Conservation (phyloP, 1,140 invertebrate genomes). For the Lineus longissimus region DNA sequence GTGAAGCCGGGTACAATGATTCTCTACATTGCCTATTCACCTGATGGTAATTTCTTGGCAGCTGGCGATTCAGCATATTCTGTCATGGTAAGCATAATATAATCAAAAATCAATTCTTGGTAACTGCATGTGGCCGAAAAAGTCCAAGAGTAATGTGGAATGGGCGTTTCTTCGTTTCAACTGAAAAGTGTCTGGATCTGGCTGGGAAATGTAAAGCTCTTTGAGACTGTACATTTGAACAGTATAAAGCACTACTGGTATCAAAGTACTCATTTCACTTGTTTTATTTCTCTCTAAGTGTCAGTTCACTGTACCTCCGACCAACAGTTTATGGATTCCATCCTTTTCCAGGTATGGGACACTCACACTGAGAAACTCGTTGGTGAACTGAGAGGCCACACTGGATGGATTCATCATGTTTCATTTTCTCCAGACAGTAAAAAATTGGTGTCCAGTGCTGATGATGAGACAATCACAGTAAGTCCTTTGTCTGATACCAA, state of each 20-base stretch:
- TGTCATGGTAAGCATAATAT: neutral
- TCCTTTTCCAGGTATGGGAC: neutral
- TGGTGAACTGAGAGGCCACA: neutral
- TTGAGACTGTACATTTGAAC: too few relatives aligned
- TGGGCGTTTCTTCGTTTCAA: too few relatives aligned
- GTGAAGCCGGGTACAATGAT: neutral
- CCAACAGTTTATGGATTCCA: neutral
- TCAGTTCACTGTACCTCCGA: too few relatives aligned
- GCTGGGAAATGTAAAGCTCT: too few relatives aligned
- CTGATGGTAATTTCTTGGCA: neutral
- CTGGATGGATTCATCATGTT: neutral
- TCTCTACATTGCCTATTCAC: neutral
- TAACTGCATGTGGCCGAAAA: too few relatives aligned
- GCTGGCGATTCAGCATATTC: neutral
- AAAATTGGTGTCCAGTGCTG: neutral
- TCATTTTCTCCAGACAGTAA: conserved; percentile 1
- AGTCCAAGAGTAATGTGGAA: too few relatives aligned
- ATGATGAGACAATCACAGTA: conserved; percentile 1
- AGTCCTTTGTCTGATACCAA: neutral
- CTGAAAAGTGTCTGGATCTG: too few relatives aligned
- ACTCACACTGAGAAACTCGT: neutral
- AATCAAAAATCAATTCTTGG: too few relatives aligned
- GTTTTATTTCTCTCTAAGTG: too few relatives aligned
- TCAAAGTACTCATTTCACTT: too few relatives aligned
- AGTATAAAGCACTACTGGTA: too few relatives aligned